phyloP scores from a whole-genome alignment of 2,113 vertebrate genomes.

The Spheniscus mendiculus region DNA sequence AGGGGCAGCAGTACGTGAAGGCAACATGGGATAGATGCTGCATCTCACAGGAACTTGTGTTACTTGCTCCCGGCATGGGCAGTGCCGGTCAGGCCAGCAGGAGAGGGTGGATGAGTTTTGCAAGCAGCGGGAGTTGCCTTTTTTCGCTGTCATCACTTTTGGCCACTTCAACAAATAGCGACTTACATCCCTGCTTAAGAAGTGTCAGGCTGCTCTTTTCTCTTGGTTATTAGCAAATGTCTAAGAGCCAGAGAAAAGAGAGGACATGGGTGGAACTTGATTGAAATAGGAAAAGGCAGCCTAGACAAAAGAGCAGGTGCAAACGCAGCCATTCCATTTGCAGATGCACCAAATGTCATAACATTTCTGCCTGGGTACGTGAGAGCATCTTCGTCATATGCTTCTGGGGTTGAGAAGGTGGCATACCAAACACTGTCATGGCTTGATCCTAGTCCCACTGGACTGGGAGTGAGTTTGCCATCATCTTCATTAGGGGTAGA shows the following conservation, averaged over 20 bases:
- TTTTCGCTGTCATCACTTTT: not conserved
- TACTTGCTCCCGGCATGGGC: not conserved
- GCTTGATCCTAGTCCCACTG: not conserved
- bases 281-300: slow-evolving; percentile 57
- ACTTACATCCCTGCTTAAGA: not conserved
- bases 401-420: not conserved
- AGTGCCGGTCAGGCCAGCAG: not conserved
- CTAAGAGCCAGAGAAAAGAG: not conserved
- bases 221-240: not conserved
- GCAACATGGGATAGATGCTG: not conserved
- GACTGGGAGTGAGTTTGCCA: not conserved
- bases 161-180: not conserved
- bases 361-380: not conserved
- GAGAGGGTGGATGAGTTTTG: not conserved
- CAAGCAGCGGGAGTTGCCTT: not conserved
- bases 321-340: slow-evolving; percentile 47
- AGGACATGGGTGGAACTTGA: slow-evolving; percentile 10
- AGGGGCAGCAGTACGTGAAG: not conserved
- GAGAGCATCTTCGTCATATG: not conserved
- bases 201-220: not conserved
- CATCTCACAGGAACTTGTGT: not conserved
- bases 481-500: not conserved
- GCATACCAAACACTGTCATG: not conserved
- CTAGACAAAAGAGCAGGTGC: slow-evolving; percentile 50
- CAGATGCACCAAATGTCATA: slow-evolving; percentile 3